Base-by-base conservation (phyloP, 1,140 invertebrate species). In the Oryzaephilus surinamensis region DNA sequence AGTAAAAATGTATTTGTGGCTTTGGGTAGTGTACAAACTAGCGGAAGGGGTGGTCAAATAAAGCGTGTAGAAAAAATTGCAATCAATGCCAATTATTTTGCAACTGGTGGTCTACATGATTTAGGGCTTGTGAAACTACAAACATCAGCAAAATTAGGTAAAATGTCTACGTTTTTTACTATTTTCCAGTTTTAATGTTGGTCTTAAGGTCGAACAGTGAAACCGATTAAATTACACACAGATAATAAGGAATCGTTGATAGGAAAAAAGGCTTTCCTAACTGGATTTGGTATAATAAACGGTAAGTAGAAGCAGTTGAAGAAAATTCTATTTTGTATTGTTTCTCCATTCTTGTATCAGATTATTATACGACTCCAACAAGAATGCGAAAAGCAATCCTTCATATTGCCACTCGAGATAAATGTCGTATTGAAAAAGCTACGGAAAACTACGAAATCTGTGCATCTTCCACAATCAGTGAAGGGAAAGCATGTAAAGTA, bases 401-500 rank as follows among this genome's bases (percentile, higher is more conserved):
- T 15, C 54, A 60, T 28, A 44, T 61, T 10, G 51, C 41, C 36
- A 45, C 20, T 8, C 45, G 48, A 27, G 41, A 41, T 21, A 54
- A 48, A 41, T 61, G 57, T 45, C 53, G 48, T 21, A 48, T 45
- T 19, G 43, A 51, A 21, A 26, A 14, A 8, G 15, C 42, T 10
- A 36, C 45, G 14, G 14, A 33, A 2, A 45, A 44, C 6, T 14
- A 26, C 1, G 52, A 57, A 43, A 41, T 61, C n/a, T 61, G 59
- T 42, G 55, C 55, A 20, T 49, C 56, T 11, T 61, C 59, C 0
- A 58, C 41, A n/a, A 42, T 61, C 14, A 29, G 32, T 6, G 52
- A 61, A 45, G 59, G 59, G 12, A 61, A 61, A 51, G 59, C 59
- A 32, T 61, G 59, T 35, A 58, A 55, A 43, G 59, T 61, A 50